Conservation (phyloP, 2,797 vertebrate genomes). For the Sebastes hopkinsi region DNA sequence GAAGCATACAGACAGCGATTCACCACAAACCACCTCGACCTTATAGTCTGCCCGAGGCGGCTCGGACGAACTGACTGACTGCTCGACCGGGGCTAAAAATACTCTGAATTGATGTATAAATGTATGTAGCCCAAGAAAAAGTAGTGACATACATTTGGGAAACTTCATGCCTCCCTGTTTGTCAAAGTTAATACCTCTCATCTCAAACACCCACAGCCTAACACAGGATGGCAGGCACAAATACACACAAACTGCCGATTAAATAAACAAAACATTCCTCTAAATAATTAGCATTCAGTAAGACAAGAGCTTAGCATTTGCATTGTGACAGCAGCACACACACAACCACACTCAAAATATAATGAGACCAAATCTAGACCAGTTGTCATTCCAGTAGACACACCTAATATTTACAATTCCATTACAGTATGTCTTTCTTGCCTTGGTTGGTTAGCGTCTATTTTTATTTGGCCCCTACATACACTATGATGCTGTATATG, state of each 20-base stretch:
- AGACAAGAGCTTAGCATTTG: neutral
- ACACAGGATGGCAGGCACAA: neutral
- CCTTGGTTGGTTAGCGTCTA: neutral
- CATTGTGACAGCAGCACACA: neutral
- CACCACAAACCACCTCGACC: slow-evolving; percentile 46
- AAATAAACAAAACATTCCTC: neutral
- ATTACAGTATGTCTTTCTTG: neutral
- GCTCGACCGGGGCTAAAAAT: slow-evolving; percentile 39
- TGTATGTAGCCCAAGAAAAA: neutral
- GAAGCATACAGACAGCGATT: slow-evolving; percentile 30
- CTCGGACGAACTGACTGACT: neutral
- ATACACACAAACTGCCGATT: neutral
- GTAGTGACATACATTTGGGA: neutral
- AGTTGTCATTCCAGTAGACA: neutral
- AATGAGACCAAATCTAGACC: neutral
- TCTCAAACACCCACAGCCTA: neutral
- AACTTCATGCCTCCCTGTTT: neutral
- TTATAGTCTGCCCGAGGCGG: slow-evolving; percentile 17
- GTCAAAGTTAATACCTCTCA: neutral
- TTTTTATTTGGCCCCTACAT: neutral
- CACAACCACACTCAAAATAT: neutral
- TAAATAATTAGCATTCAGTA: neutral
- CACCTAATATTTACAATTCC: neutral
- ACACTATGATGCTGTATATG: neutral
- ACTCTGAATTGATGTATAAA: slow-evolving; percentile 22